Conservation (phyloP, 1,140 invertebrate genomes). For the Hyphantria cunea region DNA sequence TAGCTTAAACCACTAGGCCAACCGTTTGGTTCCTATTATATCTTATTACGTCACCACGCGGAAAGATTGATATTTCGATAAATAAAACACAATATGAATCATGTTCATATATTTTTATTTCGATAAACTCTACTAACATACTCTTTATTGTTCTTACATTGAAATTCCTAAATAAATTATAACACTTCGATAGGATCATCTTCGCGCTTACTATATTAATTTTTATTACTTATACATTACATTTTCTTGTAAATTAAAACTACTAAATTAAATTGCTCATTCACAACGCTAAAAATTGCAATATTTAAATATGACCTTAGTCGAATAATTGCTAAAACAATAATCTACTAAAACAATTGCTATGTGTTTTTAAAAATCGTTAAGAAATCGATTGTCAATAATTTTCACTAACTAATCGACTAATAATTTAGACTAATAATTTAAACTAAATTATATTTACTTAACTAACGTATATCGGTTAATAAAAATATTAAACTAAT, state of each 20-base stretch:
- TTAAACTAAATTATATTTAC: not conserved
- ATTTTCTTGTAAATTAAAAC: conserved; percentile 11
- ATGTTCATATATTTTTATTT: conserved; percentile 40
- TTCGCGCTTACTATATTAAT: conserved; percentile 16
- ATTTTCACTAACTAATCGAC: not conserved
- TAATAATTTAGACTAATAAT: not conserved
- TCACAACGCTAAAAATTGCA: conserved; percentile 27
- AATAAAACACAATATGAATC: not conserved
- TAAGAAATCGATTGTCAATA: not conserved
- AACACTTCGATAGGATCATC: conserved; percentile 36
- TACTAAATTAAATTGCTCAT: conserved; percentile 22
- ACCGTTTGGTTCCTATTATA: too few species aligned
- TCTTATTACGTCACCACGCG: too few species aligned
- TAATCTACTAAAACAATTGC: not conserved
- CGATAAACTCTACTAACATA: conserved; percentile 45
- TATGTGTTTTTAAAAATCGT: not conserved
- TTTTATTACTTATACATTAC: conserved; percentile 8
- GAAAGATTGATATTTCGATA: too few species aligned
- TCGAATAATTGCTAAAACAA: conserved; percentile 8
- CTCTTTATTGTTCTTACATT: conserved; percentile 38
- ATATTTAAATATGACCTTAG: conserved; percentile 16
- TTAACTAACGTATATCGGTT: not conserved
- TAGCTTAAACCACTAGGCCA: too few species aligned
- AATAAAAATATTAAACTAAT: not conserved
- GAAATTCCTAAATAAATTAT: conserved; percentile 35